Evolutionary conservation across 2,797 vertebrate species (phyloP).

Genomic region (Pteropus rufus): DNA sequence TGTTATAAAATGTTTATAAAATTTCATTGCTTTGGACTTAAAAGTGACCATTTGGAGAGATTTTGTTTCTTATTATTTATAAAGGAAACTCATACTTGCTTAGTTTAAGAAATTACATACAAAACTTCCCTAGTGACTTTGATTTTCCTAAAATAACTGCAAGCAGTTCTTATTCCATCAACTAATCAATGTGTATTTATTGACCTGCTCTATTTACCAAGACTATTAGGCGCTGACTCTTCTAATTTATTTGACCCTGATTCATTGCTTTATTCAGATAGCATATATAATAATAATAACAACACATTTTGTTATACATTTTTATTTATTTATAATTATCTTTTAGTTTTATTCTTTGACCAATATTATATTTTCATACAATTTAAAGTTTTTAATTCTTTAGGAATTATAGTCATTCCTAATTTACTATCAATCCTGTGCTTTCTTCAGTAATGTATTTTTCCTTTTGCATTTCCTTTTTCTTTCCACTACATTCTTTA

Average conservation of each 20-base stretch:
- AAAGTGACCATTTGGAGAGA: background rate
- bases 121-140: conserved; percentile 50
- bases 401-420: background rate
- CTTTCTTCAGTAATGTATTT: background rate
- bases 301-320: background rate
- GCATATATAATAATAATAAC: conserved; percentile 1
- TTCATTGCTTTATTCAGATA: conserved; percentile 18
- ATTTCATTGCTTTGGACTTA: background rate
- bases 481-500: background rate
- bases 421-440: background rate
- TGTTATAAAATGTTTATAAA: background rate
- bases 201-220: conserved; percentile 60
- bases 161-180: conserved; percentile 61
- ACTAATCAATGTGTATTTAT: conserved; percentile 67
- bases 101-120: conserved; percentile 48
- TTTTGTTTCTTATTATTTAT: background rate
- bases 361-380: background rate
- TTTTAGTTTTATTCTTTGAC: conserved; percentile 4
- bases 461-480: background rate
- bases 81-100: conserved; percentile 39
- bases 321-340: conserved; percentile 32
- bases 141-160: conserved; percentile 70
- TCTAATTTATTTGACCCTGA: conserved; percentile 55
- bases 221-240: conserved; percentile 40
- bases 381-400: conserved; percentile 23